Base-by-base conservation (phyloP, 1,140 invertebrate genomes). In the Nasonia giraulti region DNA sequence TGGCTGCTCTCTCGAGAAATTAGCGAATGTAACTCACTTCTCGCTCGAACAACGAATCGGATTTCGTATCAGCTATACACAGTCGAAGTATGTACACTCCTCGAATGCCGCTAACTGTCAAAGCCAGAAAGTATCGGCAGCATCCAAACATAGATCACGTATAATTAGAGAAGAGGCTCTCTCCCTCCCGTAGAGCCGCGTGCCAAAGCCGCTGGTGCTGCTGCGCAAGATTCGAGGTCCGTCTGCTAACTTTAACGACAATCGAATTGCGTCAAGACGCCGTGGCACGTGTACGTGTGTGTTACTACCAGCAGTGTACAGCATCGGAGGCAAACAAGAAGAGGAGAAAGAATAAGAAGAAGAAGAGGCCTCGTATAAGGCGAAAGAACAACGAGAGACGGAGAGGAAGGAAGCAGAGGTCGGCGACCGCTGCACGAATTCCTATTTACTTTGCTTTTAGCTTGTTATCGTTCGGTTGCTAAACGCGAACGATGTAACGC, bases 141-240 rank as follows among this genome's bases (percentile, higher is more conserved):
- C 73, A 86, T 87, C 89, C 89, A 91, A 91, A 91, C 85, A 89
- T 92, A 92, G 91, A 89, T 87, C 88, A 86, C 76, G 86, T 92
- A 91, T 92, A 91, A 92, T 92, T 91, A 92, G 90, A 89, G 44
- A 11, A 68, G 50, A 27, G 85, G 73, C 87, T 84, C 47, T 50
- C 14, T 50, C 14, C 17, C 50, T 50, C 50, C 17, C 50, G 40
- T 86, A 87, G 88, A 80, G 86, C 69, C 85, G 85, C 79, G 87
- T 88, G 89, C 89, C 88, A 90, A 87, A 82, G 88, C 85, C 90
- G 89, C 85, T 88, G 88, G 81, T 88, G 89, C 84, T 7, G 17
- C 55, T 17, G 82, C 88, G 90, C 69, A 68, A 84, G 50, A 88
- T 86, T 88, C 86, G 86, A 87, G 84, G 86, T 87, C 84, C 84